Evolutionary conservation across 2,797 vertebrate species (phyloP), one percentile per base, ranked within the genome.

Genomic region (Aulostomus chinensis): DNA sequence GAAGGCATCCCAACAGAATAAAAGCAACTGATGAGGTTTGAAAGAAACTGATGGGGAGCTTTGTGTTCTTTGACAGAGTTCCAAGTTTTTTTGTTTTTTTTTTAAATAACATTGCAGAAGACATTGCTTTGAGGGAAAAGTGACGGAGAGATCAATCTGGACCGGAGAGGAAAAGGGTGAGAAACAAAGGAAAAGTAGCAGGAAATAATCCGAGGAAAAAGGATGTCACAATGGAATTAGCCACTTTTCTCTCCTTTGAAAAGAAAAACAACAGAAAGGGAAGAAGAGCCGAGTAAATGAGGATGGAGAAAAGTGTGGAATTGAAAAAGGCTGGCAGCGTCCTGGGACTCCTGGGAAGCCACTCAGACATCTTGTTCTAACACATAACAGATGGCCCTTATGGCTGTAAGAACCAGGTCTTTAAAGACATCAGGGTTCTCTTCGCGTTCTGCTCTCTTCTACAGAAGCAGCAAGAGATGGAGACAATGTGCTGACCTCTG

Each of bases 361-460:
- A 83, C 78, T 54, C 46, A 81, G 73, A 73, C 80, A 80, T 88
- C 74, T 84, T 76, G 70, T 84, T 72, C 79, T 88, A 89, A 91
- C 81, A 62, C 66, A 38, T 58, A 86, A 69, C 89, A 90, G 86
- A 90, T 89, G 87, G 69, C 33, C 45, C 57, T 70, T 49, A 55
- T 53, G 63, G 56, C 29, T 56, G 62, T 38, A 34, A 32, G 53
- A 74, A 76, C 35, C 28, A 29, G 3, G 3, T 28, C 58, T 68
- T 68, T 55, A 60, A 65, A 69, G 56, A 56, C 49, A 74, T 34
- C 38, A 26, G 52, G 30, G 68, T 46, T 68, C 66, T 59, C 58
- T 52, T 25, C 28, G 54, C 30, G 49, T 54, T 55, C 28, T 31
- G 36, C 17, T 43, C 51, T 42, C 31, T 34, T 29, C 37, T 45